Evolutionary conservation across 1,140 invertebrate species (phyloP).

Genomic region (Penaeus vannamei): DNA sequence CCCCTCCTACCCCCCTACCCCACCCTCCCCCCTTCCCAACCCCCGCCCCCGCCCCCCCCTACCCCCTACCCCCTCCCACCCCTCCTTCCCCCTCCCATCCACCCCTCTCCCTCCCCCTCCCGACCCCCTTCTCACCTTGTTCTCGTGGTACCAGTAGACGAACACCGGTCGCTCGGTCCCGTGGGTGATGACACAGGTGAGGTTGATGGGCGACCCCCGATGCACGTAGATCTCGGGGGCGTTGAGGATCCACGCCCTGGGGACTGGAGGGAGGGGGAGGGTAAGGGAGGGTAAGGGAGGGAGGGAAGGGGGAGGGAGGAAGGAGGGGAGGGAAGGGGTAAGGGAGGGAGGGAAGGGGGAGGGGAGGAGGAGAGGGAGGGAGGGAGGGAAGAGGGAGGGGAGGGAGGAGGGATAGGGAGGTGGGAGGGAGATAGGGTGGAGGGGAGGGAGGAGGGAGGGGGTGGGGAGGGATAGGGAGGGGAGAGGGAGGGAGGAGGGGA

Average conservation of each 20-base stretch:
- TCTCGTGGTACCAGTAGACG: constrained; percentile 53
- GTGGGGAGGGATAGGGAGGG: background rate
- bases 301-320: background rate
- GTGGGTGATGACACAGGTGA: constrained; percentile 47
- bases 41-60: no score
- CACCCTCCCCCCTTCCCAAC: no score
- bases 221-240: constrained; percentile 54
- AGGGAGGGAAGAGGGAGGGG: background rate
- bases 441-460: background rate
- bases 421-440: no score
- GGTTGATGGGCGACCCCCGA: constrained; percentile 55
- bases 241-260: constrained; percentile 47
- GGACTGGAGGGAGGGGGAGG: constrained; percentile 26
- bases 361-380: background rate
- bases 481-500: background rate
- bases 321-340: background rate
- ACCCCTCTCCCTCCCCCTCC: no score
- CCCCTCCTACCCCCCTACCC: no score
- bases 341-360: background rate
- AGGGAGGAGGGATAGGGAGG: background rate
- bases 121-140: constrained; percentile 26
- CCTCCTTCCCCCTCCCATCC: no score
- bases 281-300: background rate
- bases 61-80: no score
- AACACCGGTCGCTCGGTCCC: constrained; percentile 35